A percentile compares a stretch with the other conserved stretches of the same genome.
Conservation (phyloP, 92 coral and sea anemone species). For the Desmophyllum pertusum region DNA sequence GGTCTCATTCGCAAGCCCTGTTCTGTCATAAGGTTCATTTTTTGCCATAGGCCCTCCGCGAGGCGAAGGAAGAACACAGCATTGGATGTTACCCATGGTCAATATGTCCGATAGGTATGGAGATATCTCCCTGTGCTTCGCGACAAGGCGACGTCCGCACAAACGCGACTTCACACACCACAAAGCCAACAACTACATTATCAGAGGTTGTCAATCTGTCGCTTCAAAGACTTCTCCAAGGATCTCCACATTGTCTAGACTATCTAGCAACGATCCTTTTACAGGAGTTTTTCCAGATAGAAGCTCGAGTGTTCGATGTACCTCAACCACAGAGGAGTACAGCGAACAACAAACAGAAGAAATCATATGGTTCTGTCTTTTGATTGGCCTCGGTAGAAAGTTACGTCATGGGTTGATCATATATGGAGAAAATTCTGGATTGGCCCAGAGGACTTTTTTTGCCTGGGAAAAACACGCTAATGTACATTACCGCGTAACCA, state of each 20-base stretch:
- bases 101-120: too few species aligned
- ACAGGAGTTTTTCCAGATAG: slow-evolving; percentile 53
- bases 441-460: neutral
- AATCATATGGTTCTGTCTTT: slow-evolving; percentile 28
- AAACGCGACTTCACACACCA: slow-evolving; percentile 42
- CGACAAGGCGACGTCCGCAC: slow-evolving; percentile 22
- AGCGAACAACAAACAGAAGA: slow-evolving; percentile 70
- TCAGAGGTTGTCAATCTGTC: neutral
- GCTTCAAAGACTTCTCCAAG: neutral
- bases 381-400: slow-evolving; percentile 50
- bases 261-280: neutral
- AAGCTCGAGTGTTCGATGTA: slow-evolving; percentile 18
- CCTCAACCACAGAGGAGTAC: slow-evolving; percentile 27
- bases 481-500: neutral
- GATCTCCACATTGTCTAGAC: slow-evolving; percentile 12
- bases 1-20: slow-evolving; percentile 71
- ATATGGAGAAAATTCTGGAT: slow-evolving; percentile 38
- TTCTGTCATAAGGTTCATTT: slow-evolving; percentile 80
- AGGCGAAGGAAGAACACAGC: slow-evolving; percentile 96
- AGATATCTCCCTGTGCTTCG: slow-evolving; percentile 23
- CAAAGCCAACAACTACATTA: slow-evolving; percentile 37
- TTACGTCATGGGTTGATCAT: slow-evolving; percentile 55
- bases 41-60: slow-evolving; percentile 77
- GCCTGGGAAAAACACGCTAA: neutral
- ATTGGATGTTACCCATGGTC: slow-evolving; percentile 94